A percentile compares a stretch with the other conserved stretches of the same genome.
Evolutionary conservation across 2,113 vertebrate genomes (phyloP).

Genomic region (Semnornis frantzii): DNA sequence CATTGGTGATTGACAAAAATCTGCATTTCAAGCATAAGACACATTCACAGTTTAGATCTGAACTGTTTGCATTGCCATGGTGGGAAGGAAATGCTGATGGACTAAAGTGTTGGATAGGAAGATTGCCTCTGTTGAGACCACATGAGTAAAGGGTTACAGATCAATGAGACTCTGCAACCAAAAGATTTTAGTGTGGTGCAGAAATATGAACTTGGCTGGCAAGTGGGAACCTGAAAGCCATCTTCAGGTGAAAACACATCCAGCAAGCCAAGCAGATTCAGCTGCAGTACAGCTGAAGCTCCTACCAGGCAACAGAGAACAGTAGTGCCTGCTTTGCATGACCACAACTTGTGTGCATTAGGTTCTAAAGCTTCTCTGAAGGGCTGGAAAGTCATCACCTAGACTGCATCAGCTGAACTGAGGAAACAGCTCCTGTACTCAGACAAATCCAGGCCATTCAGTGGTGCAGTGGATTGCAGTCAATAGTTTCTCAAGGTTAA

Average conservation of each 20-base stretch:
- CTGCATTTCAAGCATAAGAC: neutral
- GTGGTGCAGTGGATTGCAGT: conserved; percentile 22
- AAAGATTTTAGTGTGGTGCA: neutral
- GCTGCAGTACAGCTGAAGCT: neutral
- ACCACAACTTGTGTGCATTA: neutral
- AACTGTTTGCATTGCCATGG: neutral
- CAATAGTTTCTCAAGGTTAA: conserved; percentile 50
- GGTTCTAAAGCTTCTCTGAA: conserved; percentile 41
- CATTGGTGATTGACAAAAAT: too few species aligned
- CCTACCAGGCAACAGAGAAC: neutral
- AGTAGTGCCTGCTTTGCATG: neutral
- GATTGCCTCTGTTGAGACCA: neutral
- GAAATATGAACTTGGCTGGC: neutral
- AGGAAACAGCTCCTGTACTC: conserved; percentile 54
- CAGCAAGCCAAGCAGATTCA: neutral
- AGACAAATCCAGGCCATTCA: conserved; percentile 49
- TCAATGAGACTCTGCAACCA: neutral
- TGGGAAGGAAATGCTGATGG: neutral
- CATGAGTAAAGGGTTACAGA: neutral
- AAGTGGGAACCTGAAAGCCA: neutral
- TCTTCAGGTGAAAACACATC: neutral
- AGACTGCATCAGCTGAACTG: conserved; percentile 20
- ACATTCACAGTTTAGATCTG: neutral
- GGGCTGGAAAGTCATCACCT: conserved; percentile 17
- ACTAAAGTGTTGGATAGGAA: neutral